phyloP scores from a whole-genome alignment of 2,888 invertebrate species.

The Psococerastis gibbosa region DNA sequence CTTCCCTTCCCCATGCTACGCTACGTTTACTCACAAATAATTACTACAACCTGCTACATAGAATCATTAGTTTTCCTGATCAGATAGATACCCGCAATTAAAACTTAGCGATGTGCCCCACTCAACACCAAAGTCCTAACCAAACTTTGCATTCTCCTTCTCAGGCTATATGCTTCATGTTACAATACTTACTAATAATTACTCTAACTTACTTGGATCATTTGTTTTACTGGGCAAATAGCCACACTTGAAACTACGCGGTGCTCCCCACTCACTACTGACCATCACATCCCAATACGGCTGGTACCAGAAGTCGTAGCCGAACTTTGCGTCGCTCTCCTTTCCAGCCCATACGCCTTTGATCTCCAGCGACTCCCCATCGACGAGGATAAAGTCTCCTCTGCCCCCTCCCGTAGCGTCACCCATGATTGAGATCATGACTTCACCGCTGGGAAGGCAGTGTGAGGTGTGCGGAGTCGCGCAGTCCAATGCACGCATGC shows the following conservation, averaged over 20 bases:
- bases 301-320: constrained; percentile 97
- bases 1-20: no score
- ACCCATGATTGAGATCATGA: constrained; percentile 92
- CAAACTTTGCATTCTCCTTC: no score
- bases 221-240: constrained; percentile 31
- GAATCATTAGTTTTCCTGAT: no score
- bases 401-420: constrained; percentile 66
- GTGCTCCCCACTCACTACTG: constrained; percentile 83
- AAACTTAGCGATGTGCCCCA: no score
- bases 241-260: constrained; percentile 54
- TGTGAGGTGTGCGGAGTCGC: constrained; percentile 88
- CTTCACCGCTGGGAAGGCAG: constrained; percentile 77
- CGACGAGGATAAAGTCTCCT: constrained; percentile 76
- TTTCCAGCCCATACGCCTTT: constrained; percentile 65
- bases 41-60: no score
- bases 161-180: no score
- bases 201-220: constrained; percentile 25
- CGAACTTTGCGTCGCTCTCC: constrained; percentile 43
- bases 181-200: no score
- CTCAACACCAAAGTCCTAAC: no score
- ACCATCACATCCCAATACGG: constrained; percentile 82
- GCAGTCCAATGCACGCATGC: constrained; percentile 54
- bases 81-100: no score
- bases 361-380: constrained; percentile 56
- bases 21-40: no score